A percentile compares a stretch with the other conserved stretches of the same genome.
phyloP scores from a whole-genome alignment of 2,113 vertebrate species.

The Calonectris borealis region DNA sequence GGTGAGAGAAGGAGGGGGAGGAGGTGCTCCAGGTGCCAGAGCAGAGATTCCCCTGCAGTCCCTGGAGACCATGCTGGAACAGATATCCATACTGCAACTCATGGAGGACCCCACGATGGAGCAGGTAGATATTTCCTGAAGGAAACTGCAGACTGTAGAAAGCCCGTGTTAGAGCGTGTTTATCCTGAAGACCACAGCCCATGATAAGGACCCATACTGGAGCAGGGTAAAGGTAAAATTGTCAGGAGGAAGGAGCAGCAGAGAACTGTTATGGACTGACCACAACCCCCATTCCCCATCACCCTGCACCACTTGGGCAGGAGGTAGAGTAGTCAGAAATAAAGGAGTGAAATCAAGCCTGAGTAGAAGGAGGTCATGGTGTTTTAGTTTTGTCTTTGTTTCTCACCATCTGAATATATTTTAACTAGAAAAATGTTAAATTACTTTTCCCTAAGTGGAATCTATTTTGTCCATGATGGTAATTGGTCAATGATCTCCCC shows the following conservation, averaged over 20 bases:
- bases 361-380: background rate
- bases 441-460: background rate
- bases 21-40: background rate
- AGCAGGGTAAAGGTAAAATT: background rate
- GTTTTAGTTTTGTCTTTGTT: background rate
- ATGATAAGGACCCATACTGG: background rate
- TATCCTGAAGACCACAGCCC: background rate
- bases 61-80: background rate
- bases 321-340: background rate
- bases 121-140: background rate
- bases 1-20: background rate
- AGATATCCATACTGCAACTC: background rate
- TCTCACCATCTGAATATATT: background rate
- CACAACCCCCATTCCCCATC: rapidly evolving
- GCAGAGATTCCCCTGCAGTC: background rate
- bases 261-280: background rate
- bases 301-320: rapidly evolving
- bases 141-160: background rate
- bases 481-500: background rate
- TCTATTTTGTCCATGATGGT: rapidly evolving
- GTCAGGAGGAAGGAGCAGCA: rapidly evolving
- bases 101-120: background rate
- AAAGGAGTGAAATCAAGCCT: background rate
- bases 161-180: background rate
- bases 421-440: background rate